Conservation (phyloP, 2,888 invertebrate genomes). For the Hirtodrosophila trivittata region DNA sequence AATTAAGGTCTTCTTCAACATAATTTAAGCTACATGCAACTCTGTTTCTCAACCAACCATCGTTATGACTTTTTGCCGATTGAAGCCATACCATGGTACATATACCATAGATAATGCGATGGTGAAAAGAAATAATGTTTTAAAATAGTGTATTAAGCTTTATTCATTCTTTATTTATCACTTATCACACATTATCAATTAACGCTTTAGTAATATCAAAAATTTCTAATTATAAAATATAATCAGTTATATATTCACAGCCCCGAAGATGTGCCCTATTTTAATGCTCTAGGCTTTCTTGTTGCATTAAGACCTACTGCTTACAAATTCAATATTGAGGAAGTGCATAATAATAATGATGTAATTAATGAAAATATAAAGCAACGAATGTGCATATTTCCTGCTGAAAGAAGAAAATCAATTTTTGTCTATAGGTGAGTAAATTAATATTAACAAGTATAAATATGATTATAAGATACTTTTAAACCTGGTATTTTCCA, state of each 20-base stretch:
- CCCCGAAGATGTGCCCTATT: constrained; percentile 79
- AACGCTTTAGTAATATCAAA: too few species aligned
- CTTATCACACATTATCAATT: too few species aligned
- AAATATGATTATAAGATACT: background rate
- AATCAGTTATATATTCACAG: constrained; percentile 76
- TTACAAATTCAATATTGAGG: constrained; percentile 69
- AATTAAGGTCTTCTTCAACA: too few species aligned
- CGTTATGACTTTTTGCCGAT: too few species aligned
- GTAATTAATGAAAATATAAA: constrained; percentile 61
- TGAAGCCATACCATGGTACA: too few species aligned
- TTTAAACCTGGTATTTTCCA: background rate
- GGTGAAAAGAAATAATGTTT: too few species aligned
- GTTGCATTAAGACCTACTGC: constrained; percentile 49
- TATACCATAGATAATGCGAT: too few species aligned
- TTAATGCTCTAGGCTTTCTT: constrained; percentile 63
- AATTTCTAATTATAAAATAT: too few species aligned
- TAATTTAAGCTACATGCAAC: too few species aligned
- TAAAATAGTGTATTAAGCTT: too few species aligned
- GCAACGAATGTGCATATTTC: constrained; percentile 77
- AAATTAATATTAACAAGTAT: background rate
- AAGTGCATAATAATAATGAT: constrained; percentile 68
- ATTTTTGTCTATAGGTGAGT: constrained; percentile 49
- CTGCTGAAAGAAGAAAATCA: constrained; percentile 54
- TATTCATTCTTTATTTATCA: too few species aligned
- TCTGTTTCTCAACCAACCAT: too few species aligned